Base-by-base conservation (phyloP, 1,140 invertebrate species). In the Latrodectus geometricus region DNA sequence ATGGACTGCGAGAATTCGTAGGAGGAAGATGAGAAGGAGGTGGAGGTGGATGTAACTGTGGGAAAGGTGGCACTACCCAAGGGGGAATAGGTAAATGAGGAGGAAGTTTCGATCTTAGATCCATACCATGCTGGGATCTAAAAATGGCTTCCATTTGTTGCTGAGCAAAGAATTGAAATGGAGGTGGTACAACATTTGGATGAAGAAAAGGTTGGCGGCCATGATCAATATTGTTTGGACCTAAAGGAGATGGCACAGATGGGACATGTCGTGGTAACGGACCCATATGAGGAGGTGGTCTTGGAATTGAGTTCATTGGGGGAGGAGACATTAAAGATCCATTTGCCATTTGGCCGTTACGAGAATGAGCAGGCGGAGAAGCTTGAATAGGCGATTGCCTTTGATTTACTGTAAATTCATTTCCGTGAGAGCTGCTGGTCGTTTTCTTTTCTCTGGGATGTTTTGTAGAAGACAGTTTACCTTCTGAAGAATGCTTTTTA, bases 21-120 rank as follows among this genome's bases (percentile, higher is more conserved):
- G 81, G 70, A 20, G 73, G 91, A 52, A 61, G 86, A 52, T 87
- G 35, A 89, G 86, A 82, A 61, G 88, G 90, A 8, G 93, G 92
- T 75, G 93, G 91, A 35, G 92, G 91, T 20, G 81, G 81, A 20
- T 50, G 68, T 14, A 35, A 21, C 17, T 49, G 50, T n/a, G 54
- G 72, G 14, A 75, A 75, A 12, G 80, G 80, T 9, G 76, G 85
- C 85, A 80, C 73, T 12, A 54, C 69, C 85, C 85, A 87, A 17
- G 85, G 85, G 0, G 85, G 85, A 12, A 87, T 21, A 4, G 85
- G 85, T 5, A 80, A 23, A 2, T 65, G 77, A 12, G 85, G 85
- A n/a, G 76, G 76, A 23, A 69, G 8, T 50, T 86, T 86, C 5
- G 85, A 80, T 74, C 85, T 61, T 11, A 79, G 21, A 54, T 80